Evolutionary conservation across 1,140 invertebrate genomes (phyloP).

Genomic region (Streblospio benedicti): DNA sequence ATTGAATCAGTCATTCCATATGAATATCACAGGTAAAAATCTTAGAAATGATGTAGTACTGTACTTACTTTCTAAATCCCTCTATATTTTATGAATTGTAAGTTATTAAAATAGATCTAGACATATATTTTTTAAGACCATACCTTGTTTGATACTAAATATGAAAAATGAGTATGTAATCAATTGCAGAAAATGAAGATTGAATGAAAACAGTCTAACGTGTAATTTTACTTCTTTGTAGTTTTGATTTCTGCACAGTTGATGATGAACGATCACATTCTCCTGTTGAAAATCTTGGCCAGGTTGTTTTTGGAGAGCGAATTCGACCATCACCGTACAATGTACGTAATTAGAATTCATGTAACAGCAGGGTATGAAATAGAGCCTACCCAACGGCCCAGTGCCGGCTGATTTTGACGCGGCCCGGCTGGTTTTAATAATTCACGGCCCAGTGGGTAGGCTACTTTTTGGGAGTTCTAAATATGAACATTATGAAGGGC

Average conservation of each 20-base stretch:
- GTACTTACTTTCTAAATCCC: background rate
- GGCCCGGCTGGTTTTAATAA: too few relatives aligned
- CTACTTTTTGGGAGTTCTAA: too few relatives aligned
- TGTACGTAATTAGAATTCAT: conserved; percentile 46
- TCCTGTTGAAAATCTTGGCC: conserved; percentile 93
- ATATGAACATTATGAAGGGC: too few relatives aligned
- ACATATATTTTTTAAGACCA: background rate
- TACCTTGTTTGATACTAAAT: background rate
- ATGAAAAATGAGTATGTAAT: background rate
- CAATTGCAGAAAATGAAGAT: background rate
- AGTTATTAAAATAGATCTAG: background rate
- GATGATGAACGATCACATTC: conserved; percentile 53
- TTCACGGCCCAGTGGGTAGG: too few relatives aligned
- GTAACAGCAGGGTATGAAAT: too few relatives aligned
- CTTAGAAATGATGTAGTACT: conserved; percentile 10
- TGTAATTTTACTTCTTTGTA: conserved; percentile 32
- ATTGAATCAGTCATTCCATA: conserved; percentile 94
- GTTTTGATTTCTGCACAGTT: conserved; percentile 84
- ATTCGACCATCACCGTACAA: conserved; percentile 86
- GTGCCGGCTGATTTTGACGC: too few relatives aligned
- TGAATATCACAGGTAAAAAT: conserved; percentile 81
- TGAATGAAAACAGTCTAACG: background rate
- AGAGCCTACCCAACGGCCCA: too few relatives aligned
- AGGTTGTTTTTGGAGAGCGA: conserved; percentile 96
- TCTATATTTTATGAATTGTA: background rate